Evolutionary conservation across 2,888 invertebrate species (phyloP).

Genomic region (Drosophila colorata): DNA sequence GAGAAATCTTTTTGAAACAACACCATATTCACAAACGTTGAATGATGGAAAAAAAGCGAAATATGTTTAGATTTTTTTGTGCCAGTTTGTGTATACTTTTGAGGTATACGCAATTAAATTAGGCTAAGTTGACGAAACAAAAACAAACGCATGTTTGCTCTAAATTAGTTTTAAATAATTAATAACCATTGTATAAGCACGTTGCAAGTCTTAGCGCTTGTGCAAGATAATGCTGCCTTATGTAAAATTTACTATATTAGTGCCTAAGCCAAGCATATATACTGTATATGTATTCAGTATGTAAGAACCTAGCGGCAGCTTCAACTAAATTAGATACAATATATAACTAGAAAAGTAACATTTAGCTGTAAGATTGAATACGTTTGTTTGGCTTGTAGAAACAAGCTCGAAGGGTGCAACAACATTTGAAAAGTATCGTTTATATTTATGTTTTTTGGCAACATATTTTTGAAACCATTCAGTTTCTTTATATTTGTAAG

Average conservation of each 20-base stretch:
- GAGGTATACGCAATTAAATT: conserved; percentile 34
- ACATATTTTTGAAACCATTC: conserved; percentile 56
- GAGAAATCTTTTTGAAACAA: conserved; percentile 58
- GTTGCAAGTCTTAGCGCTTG: conserved; percentile 35
- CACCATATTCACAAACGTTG: conserved; percentile 30
- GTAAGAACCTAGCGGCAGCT: conserved; percentile 18
- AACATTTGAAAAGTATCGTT: conserved; percentile 22
- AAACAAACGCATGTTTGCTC: conserved; percentile 2
- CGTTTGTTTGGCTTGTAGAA: neutral
- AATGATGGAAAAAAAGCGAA: conserved; percentile 17
- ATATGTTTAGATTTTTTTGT: conserved; percentile 50
- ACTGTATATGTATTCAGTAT: conserved; percentile 2
- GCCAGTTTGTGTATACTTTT: conserved; percentile 59
- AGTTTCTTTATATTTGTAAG: conserved; percentile 28
- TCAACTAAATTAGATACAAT: conserved; percentile 18
- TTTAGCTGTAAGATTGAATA: conserved; percentile 11
- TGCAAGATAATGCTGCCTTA: conserved; percentile 75
- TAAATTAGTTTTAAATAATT: conserved; percentile 5
- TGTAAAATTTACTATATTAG: conserved; percentile 73
- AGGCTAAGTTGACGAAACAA: conserved; percentile 21
- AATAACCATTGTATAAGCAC: conserved; percentile 33
- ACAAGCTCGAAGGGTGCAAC: conserved; percentile 16
- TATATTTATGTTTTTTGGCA: conserved; percentile 48
- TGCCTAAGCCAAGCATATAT: conserved; percentile 19
- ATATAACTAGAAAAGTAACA: conserved; percentile 13